phyloP scores from a whole-genome alignment of 53 echinoderm and acorn worm genomes.

The Mesocentrotus franciscanus region DNA sequence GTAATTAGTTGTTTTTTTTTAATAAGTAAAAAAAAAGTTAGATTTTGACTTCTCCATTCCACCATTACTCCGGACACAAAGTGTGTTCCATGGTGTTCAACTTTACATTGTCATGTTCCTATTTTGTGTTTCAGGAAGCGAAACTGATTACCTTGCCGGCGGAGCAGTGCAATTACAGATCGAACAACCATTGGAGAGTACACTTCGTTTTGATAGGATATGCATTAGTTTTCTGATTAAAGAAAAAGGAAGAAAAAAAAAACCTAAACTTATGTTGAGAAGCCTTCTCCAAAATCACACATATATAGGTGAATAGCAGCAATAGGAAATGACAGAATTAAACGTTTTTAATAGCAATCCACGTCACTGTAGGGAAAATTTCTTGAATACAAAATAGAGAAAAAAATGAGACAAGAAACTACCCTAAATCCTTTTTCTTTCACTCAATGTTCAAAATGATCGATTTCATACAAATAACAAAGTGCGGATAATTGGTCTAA shows the following conservation, averaged over 20 bases:
- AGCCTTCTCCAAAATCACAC: background rate
- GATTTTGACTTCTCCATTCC: background rate
- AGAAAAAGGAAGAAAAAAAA: background rate
- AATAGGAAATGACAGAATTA: background rate
- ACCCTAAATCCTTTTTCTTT: background rate
- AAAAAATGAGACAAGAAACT: constrained; percentile 13
- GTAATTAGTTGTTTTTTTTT: background rate
- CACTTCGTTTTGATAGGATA: constrained; percentile 13
- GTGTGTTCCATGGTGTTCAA: background rate
- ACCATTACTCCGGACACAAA: background rate
- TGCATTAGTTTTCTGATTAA: background rate
- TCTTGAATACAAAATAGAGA: constrained; percentile 15
- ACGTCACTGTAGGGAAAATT: background rate
- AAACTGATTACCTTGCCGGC: background rate
- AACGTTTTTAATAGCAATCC: background rate
- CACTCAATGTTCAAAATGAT: background rate
- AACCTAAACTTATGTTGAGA: background rate
- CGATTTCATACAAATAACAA: background rate
- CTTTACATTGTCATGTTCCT: background rate
- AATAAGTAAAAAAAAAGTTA: background rate
- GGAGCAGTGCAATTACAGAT: constrained; percentile 41
- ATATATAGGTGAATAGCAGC: background rate
- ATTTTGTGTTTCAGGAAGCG: constrained; percentile 32
- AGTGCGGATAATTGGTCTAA: too few species aligned
- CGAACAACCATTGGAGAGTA: constrained; percentile 30